phyloP scores from a whole-genome alignment of 2,888 invertebrate genomes.

The Cancer borealis region DNA sequence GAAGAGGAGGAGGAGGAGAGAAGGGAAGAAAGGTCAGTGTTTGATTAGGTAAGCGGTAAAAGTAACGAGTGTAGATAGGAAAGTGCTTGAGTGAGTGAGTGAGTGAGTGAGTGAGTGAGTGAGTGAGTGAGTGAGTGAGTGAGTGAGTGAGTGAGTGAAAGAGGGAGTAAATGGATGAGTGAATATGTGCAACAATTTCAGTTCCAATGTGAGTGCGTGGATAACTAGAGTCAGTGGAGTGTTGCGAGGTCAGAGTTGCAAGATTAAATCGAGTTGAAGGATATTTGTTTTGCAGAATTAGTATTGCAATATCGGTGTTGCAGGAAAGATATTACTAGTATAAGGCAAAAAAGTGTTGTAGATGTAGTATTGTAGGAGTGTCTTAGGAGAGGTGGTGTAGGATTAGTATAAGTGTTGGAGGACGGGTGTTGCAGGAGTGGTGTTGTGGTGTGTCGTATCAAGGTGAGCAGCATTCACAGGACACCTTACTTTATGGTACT shows the following conservation, averaged over 20 bases:
- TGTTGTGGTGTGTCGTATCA: too few relatives aligned
- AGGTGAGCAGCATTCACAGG: too few relatives aligned
- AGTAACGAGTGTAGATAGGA: not conserved
- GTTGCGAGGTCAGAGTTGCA: not conserved
- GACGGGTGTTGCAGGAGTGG: too few relatives aligned
- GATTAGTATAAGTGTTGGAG: too few relatives aligned
- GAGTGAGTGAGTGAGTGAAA: not conserved
- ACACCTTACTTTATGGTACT: not conserved
- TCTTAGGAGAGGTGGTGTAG: too few relatives aligned
- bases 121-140: not conserved
- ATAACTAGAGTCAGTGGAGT: not conserved
- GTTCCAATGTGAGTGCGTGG: not conserved
- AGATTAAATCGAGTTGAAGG: too few relatives aligned
- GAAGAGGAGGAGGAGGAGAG: too few relatives aligned
- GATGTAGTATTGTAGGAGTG: too few relatives aligned
- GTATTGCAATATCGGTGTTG: too few relatives aligned
- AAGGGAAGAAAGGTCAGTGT: not conserved
- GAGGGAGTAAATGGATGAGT: not conserved
- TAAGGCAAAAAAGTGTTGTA: too few relatives aligned
- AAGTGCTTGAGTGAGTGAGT: not conserved
- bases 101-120: not conserved
- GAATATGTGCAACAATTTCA: not conserved
- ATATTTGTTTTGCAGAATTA: not conserved
- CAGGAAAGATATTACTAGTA: too few relatives aligned
- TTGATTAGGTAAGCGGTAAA: not conserved